Evolutionary conservation across 2,113 vertebrate species (phyloP).

Genomic region (Sapayoa aenigma): DNA sequence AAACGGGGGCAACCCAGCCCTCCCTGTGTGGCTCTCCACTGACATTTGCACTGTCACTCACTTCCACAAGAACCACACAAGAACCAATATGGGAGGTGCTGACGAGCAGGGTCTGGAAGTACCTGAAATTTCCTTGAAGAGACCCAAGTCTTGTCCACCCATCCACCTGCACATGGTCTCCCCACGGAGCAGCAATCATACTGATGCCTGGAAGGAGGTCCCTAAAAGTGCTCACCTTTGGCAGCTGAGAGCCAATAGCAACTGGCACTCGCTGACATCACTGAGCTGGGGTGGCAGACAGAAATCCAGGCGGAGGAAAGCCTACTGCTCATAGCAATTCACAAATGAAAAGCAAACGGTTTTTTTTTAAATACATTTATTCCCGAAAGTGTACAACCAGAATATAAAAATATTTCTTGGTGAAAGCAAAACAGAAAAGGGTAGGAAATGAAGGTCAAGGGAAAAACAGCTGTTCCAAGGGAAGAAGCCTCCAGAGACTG

Average conservation of each 20-base stretch:
- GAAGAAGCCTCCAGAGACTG: not conserved
- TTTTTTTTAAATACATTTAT: not conserved
- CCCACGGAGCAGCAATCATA: not conserved
- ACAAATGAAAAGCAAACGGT: not conserved
- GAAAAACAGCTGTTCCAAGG: not conserved
- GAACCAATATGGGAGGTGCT: accelerated
- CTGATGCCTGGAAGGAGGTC: not conserved
- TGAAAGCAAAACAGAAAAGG: conserved; percentile 2
- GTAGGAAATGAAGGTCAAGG: not conserved
- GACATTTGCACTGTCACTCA: accelerated
- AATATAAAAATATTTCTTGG: conserved; percentile 4
- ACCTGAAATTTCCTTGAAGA: not conserved
- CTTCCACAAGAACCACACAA: not conserved
- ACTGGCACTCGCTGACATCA: not conserved
- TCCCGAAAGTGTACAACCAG: not conserved
- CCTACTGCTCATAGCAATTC: not conserved
- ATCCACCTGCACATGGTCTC: not conserved
- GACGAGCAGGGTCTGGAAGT: not conserved
- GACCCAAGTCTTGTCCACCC: not conserved
- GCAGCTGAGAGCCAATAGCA: not conserved
- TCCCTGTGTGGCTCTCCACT: not conserved
- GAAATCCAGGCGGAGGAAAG: not conserved
- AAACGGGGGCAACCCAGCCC: not conserved
- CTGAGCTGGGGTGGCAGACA: not conserved
- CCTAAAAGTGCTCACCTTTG: not conserved